Evolutionary conservation across 2,113 vertebrate species (phyloP).

Genomic region (Salvator merianae): DNA sequence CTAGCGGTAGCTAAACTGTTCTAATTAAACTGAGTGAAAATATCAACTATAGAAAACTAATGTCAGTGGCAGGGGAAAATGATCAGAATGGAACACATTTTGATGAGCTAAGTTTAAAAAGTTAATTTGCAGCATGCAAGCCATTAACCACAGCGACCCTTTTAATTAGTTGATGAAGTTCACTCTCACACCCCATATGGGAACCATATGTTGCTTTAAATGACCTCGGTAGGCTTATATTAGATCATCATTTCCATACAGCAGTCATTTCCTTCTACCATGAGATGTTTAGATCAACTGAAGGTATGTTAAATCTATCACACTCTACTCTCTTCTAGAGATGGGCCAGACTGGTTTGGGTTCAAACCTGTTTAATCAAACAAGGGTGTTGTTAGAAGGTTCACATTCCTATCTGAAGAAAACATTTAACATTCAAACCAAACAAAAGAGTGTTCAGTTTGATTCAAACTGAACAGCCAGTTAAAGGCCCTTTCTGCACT

Average conservation of each 20-base stretch:
- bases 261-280: background rate
- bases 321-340: background rate
- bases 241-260: background rate
- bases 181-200: conserved; percentile 1
- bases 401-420: too few relatives aligned
- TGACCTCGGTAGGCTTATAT: background rate
- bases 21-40: background rate
- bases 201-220: conserved; percentile 21
- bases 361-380: too few relatives aligned
- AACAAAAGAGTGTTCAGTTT: too few relatives aligned
- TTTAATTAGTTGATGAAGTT: conserved; percentile 65
- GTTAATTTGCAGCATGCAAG: conserved; percentile 65
- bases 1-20: background rate
- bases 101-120: conserved; percentile 28
- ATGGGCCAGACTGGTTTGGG: too few relatives aligned
- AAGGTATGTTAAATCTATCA: conserved; percentile 30
- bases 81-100: conserved; percentile 4
- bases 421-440: too few relatives aligned
- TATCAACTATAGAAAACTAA: background rate
- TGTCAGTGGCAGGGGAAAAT: background rate
- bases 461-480: too few relatives aligned
- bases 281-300: background rate
- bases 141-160: conserved; percentile 58
- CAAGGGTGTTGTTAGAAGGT: too few relatives aligned
- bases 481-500: too few relatives aligned